Conservation (phyloP, 2,113 vertebrate species). For the Dendropsophus ebraccatus region DNA sequence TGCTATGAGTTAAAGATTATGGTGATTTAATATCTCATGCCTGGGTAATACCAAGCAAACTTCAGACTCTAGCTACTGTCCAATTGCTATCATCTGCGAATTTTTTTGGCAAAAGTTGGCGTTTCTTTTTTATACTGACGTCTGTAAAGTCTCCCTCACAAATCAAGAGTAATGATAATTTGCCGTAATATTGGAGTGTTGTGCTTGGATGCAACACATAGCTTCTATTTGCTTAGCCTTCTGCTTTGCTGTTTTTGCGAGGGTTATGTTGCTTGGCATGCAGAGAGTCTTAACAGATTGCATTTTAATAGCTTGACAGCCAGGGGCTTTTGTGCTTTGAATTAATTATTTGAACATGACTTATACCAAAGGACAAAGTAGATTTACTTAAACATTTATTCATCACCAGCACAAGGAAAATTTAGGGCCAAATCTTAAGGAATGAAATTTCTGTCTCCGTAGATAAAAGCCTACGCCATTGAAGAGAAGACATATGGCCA, state of each 20-base stretch:
- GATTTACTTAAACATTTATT: constrained; percentile 53
- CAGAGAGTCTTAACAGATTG: constrained; percentile 50
- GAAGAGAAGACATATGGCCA: constrained; percentile 24
- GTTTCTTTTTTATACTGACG: not conserved
- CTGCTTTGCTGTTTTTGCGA: constrained; percentile 55
- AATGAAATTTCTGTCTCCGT: not conserved
- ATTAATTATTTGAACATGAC: constrained; percentile 54
- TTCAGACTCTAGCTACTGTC: not conserved
- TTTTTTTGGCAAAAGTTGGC: not conserved
- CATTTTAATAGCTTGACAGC: constrained; percentile 55
- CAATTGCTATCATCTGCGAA: not conserved
- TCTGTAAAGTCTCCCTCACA: not conserved
- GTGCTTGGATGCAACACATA: constrained; percentile 40
- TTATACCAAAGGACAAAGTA: constrained; percentile 53
- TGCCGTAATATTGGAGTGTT: constrained; percentile 22
- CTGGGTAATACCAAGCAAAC: constrained; percentile 17
- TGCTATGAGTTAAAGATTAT: constrained; percentile 32
- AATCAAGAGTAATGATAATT: constrained; percentile 35
- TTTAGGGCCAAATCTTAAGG: constrained; percentile 40
- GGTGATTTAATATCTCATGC: not conserved
- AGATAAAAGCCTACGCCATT: constrained; percentile 5
- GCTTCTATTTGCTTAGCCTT: constrained; percentile 45
- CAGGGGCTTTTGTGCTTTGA: constrained; percentile 49
- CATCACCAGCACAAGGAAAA: constrained; percentile 53
- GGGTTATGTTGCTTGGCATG: constrained; percentile 58